Conservation (phyloP, 2,113 vertebrate genomes). For the Australoheros scitulus region DNA sequence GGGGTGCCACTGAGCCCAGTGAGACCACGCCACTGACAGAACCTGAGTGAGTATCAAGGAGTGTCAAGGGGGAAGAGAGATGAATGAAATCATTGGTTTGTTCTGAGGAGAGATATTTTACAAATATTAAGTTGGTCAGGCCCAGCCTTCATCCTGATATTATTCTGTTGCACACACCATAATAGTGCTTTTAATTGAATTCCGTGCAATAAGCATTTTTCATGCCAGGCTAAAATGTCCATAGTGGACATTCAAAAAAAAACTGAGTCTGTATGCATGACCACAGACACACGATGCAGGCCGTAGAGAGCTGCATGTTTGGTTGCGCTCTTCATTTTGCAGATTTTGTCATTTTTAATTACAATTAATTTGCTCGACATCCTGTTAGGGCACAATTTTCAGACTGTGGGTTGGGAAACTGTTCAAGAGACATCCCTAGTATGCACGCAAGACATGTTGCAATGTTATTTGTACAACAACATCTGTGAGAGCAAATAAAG, state of each 20-base stretch:
- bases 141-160: background rate
- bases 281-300: background rate
- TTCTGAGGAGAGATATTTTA: background rate
- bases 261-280: background rate
- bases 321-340: background rate
- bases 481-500: background rate
- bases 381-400: background rate
- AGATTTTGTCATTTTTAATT: background rate
- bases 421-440: background rate
- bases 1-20: slow-evolving; percentile 91
- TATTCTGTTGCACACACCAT: background rate
- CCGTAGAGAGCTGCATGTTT: background rate
- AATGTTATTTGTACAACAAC: background rate
- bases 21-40: slow-evolving; percentile 97
- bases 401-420: too few relatives aligned
- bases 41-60: slow-evolving; percentile 87
- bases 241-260: background rate
- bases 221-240: background rate
- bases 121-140: background rate
- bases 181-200: background rate
- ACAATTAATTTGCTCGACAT: background rate
- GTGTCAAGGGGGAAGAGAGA: background rate
- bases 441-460: background rate
- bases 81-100: background rate
- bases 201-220: background rate